Evolutionary conservation across 2,113 vertebrate genomes (phyloP), one percentile per base, ranked within the genome.

Genomic region (Stercorarius parasiticus): DNA sequence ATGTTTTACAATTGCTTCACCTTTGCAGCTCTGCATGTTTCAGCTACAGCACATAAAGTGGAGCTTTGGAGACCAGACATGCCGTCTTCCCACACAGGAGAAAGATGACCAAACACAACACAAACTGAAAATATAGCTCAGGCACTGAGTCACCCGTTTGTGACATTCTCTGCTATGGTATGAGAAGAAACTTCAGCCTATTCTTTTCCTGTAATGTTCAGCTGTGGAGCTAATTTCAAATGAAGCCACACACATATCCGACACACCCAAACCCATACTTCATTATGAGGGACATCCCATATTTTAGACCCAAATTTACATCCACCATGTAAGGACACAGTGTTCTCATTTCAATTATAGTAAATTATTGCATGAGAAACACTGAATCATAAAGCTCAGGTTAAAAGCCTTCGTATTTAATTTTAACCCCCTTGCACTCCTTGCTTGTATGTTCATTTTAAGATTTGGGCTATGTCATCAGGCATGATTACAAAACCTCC

Each of bases 181-280:
- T 61, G 73, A 85, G 81, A 86, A 94, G 70, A 87, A 92, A 76
- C 12, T 87, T 88, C 66, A 79, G 34, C 25, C 42, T 69, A 45
- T 56, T 49, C 56, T 78, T 83, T 82, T 76, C 72, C 80, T 64
- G 72, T 88, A 59, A 67, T 43, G 36, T 88, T 93, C 65, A 79
- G 27, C 59, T 7, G 2, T 52, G 32, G 36, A 89, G 16, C 36
- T 94, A 53, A 76, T 95, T 97, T 93, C 83, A 95, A 82, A 85
- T 65, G 73, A 84, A 94, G 77, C 88, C 86, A 94, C 94, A 84
- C 77, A 73, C 30, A 11, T 53, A 42, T 70, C 77, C 55, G 91
- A 89, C 91, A 95, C 83, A 91, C 81, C 84, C 89, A 95, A 95
- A 94, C 27, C 73, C 78, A 47, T 42, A 56, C 34, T 81, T 86